phyloP scores from a whole-genome alignment of 2,888 invertebrate species.

The Drosophila hamatofila region DNA sequence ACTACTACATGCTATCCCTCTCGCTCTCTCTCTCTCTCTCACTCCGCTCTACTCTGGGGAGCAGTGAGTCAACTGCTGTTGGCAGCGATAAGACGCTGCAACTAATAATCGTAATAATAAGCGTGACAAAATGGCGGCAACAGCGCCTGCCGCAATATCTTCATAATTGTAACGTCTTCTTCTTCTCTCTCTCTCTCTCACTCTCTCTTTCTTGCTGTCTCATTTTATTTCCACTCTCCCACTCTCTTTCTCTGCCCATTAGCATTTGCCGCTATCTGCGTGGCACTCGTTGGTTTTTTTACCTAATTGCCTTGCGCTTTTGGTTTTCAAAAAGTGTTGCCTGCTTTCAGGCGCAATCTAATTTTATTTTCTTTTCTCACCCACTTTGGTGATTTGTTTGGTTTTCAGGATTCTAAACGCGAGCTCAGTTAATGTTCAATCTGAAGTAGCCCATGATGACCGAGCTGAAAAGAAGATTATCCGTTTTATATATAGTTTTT shows the following conservation, averaged over 20 bases:
- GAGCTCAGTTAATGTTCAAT: no score
- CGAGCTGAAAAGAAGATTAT: no score
- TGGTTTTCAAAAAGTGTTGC: slow-evolving; percentile 38
- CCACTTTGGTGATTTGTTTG: slow-evolving; percentile 26
- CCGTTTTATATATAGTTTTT: no score
- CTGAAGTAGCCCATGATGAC: no score
- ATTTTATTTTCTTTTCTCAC: background rate
- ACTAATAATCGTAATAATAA: slow-evolving; percentile 49
- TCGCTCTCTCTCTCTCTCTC: background rate
- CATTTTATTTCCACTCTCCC: background rate
- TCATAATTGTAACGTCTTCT: slow-evolving; percentile 37
- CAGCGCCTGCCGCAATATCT: slow-evolving; percentile 37
- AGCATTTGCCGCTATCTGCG: slow-evolving; percentile 10
- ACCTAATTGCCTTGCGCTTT: slow-evolving; percentile 43
- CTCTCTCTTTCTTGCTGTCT: background rate
- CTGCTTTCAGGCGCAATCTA: slow-evolving; percentile 17
- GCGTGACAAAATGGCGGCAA: slow-evolving; percentile 51
- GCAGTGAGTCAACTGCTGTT: slow-evolving; percentile 9
- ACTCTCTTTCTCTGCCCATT: slow-evolving; percentile 16
- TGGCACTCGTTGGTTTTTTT: slow-evolving; percentile 21
- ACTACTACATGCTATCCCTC: background rate
- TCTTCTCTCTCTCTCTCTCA: background rate
- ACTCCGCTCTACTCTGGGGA: background rate
- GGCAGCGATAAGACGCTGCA: slow-evolving; percentile 36
- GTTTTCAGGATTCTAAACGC: background rate